These are phyloP conservation scores for Notospermus geniculatus DNA, from an alignment of 1,140 invertebrate genomes.

Conservation along the genomic window DNA sequence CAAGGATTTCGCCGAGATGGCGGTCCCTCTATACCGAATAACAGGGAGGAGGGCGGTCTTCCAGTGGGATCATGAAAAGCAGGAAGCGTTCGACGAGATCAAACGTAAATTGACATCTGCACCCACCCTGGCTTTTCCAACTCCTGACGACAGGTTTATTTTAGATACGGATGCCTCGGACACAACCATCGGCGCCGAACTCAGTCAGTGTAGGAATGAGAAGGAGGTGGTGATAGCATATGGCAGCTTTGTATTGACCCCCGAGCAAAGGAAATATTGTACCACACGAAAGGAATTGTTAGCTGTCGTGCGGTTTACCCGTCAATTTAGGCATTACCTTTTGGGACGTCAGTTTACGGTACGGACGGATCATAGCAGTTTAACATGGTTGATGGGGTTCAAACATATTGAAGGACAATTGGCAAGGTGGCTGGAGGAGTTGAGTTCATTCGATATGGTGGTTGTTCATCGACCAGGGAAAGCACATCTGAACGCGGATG, in stretches of 20 bases:
- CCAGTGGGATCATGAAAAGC: conserved; percentile 11
- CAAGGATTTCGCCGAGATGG: conserved; percentile 18
- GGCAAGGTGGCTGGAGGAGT: conserved; percentile 29
- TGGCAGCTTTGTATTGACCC: conserved; percentile 16
- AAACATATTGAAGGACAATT: conserved; percentile 23
- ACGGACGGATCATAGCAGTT: conserved; percentile 25
- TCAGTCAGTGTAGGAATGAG: conserved; percentile 47
- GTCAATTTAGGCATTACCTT: conserved; percentile 24
- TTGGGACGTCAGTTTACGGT: conserved; percentile 21
- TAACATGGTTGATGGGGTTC: conserved; percentile 21
- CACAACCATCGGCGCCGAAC: conserved; percentile 51
- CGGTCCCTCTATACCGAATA: conserved; percentile 14
- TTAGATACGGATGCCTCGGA: too few relatives aligned
- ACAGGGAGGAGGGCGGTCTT: conserved; percentile 9
- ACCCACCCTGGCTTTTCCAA: conserved; percentile 14
- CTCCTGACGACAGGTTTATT: too few relatives aligned
- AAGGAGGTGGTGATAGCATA: conserved; percentile 21
- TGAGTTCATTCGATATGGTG: conserved; percentile 32
- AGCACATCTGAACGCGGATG: conserved; percentile 33
- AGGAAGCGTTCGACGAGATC: conserved; percentile 14
- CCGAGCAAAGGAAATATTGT: conserved; percentile 23
- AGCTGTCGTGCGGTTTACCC: conserved; percentile 18
- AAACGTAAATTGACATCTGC: conserved; percentile 2
- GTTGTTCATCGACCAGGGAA: conserved; percentile 27
- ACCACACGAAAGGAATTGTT: too few relatives aligned